Base-by-base conservation (phyloP, 2,797 vertebrate genomes). In the Arctocebus calabarensis region DNA sequence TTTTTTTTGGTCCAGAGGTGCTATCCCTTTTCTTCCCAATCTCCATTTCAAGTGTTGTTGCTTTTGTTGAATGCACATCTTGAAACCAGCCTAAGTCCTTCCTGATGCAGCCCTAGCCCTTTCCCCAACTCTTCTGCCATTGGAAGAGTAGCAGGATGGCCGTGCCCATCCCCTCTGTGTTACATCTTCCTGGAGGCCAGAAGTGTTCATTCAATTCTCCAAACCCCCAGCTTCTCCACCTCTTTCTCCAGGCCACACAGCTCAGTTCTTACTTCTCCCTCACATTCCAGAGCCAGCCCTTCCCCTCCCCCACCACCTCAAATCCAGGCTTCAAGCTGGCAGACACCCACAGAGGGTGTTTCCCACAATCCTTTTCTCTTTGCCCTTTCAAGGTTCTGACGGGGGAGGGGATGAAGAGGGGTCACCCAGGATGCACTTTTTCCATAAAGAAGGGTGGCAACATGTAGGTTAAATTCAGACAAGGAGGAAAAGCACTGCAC, bases 311-410 rank as follows among this genome's bases (percentile, higher is more conserved):
- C 84, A 91, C 95, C 89, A 84, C 96, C 94, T 96, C 96, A 96
- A 97, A 95, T 94, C 81, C 55, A 86, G 59, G 84, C 89, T 93
- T 88, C 71, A 37, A 59, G 75, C 97, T 91, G 64, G 89, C 95
- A 66, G 45, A 95, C 96, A 96, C 97, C 94, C 95, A 97, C 90
- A 19, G 43, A 95, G 52, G 43, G 83, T 16, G 85, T 94, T 96
- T 95, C 96, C 96, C 97, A 98, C 61, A 96, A 95, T 95, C 45
- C 96, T 75, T 77, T 90, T 95, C 95, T 95, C 89, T 97, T 88
- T 97, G 93, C 68, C 95, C 93, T 97, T 97, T 97, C 94, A 95
- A 97, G 90, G 70, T 84, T 96, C 92, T 88, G 62, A 14, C 22
- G 77, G 79, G 45, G 92, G 86, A 70, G 32, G 91, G 68, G 77